Evolutionary conservation across 2,888 invertebrate species (phyloP), one percentile per base, ranked within the genome.

Genomic region (Agrilus mali): DNA sequence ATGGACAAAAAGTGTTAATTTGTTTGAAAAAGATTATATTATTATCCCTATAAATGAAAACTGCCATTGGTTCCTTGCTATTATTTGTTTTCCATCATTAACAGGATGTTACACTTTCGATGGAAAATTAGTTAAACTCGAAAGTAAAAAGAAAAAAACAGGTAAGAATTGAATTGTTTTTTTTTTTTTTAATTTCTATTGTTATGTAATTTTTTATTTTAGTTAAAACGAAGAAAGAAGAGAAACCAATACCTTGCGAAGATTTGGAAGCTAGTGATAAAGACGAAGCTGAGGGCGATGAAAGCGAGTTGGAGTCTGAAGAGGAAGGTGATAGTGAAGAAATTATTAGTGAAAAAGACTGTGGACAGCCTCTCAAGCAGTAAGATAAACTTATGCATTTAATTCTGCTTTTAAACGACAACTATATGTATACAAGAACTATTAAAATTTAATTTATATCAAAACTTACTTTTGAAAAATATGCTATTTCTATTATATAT

Each of bases 41-140:
- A 80, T 98, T 51, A 85, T 98, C 63, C 98, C 98, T 50, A 94
- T 98, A 43, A 96, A 97, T 71, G 95, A 97, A 70, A 88, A 90
- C 73, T 92, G 86, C 37, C 97, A 97, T 71, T 97, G 97, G 97
- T 96, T 92, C 69, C 75, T 98, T 54, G 95, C 94, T 2, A 89
- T 97, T 39, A 87, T 98, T 43, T 97, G 96, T 65, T 96, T 84
- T 65, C 95, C 97, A 36, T 83, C 84, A 41, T 69, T 90, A 50
- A 80, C 80, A 40, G 83, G 82, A 1, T 77, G 79, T 41, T 72
- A 78, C 40, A 80, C 80, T 51, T 76, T 75, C 64, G 81, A 82
- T 41, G 80, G 82, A 56, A 69, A 73, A 47, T 68, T 72, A 0
- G 67, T 72, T n/a, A 73, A 75, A 48, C 47, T 65, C 5, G 63